A percentile compares a stretch with the other conserved stretches of the same genome.
phyloP scores from a whole-genome alignment of 2,113 vertebrate genomes.

The Actenoides lindsayi region DNA sequence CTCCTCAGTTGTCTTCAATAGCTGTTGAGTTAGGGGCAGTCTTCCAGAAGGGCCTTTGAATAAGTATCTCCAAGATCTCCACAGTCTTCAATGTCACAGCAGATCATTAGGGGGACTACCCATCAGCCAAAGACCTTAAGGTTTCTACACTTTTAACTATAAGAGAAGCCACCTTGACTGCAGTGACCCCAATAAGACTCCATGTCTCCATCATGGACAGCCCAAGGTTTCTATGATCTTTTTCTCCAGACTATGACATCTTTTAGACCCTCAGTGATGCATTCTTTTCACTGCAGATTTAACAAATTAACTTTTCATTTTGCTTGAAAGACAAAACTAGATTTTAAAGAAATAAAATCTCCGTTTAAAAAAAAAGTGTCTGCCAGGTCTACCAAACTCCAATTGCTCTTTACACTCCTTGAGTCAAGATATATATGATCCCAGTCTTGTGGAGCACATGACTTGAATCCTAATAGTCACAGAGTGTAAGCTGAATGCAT shows the following conservation, averaged over 20 bases:
- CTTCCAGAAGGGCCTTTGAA: neutral
- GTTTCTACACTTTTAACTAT: neutral
- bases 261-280: neutral
- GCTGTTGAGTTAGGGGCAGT: neutral
- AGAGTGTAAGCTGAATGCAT: neutral
- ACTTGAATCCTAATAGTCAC: neutral
- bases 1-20: neutral
- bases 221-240: neutral
- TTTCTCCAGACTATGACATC: neutral
- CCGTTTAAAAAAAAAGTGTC: no score
- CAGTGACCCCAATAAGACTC: neutral
- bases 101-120: neutral
- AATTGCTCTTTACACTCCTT: neutral
- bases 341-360: neutral
- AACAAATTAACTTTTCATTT: neutral
- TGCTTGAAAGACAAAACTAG: neutral
- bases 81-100: neutral
- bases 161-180: neutral
- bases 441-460: neutral
- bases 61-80: neutral
- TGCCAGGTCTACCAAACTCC: neutral
- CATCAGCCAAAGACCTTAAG: neutral
- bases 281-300: neutral
- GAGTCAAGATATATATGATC: neutral
- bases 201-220: neutral